Conservation (phyloP, 2,797 vertebrate species). For the Myotis myotis region DNA sequence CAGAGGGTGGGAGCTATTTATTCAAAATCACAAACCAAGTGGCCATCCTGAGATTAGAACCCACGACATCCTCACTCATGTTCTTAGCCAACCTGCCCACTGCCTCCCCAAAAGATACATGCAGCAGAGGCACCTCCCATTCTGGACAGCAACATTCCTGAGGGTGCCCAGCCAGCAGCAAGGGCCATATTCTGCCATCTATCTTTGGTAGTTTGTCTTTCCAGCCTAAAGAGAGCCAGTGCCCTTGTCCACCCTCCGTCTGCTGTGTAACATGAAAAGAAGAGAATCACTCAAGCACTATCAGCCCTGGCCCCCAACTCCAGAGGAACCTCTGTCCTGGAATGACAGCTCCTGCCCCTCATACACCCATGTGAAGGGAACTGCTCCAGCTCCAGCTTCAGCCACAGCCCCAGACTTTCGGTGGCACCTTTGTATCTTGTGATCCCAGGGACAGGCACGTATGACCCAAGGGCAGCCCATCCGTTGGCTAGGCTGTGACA, state of each 20-base stretch:
- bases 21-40: neutral
- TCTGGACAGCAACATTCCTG: neutral
- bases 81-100: neutral
- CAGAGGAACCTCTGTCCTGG: neutral
- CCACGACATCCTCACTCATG: neutral
- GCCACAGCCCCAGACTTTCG: accelerated
- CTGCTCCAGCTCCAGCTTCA: neutral
- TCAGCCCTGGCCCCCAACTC: neutral
- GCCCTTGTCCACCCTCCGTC: neutral
- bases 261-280: neutral
- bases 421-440: neutral
- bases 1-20: neutral
- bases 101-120: neutral
- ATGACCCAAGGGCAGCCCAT: neutral
- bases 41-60: neutral
- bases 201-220: neutral
- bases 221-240: neutral
- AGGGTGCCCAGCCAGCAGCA: neutral
- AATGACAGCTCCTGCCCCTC: neutral
- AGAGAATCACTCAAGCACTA: neutral
- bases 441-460: neutral
- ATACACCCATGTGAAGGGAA: neutral
- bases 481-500: neutral
- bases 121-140: neutral
- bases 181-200: neutral